Evolutionary conservation across 30 jellyfish, hydroid and myxozoan genomes (phyloP).

Genomic region (Cassiopea xamachana): DNA sequence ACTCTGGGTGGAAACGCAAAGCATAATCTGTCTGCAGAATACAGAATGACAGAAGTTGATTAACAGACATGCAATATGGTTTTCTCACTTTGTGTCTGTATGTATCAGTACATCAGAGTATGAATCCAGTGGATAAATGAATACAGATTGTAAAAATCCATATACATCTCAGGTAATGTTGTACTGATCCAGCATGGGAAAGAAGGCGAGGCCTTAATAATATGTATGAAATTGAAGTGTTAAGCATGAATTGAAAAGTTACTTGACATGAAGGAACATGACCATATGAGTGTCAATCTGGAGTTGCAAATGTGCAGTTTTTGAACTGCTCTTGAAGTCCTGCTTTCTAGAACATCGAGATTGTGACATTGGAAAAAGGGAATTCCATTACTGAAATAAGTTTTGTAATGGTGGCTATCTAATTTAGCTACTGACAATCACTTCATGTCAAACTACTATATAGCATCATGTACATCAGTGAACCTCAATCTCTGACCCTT

Average conservation of each 20-base stretch:
- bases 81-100: not conserved
- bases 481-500: too few species aligned
- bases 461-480: too few species aligned
- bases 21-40: not conserved
- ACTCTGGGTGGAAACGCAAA: conserved; percentile 24
- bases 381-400: too few species aligned
- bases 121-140: not conserved
- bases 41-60: not conserved
- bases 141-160: not conserved
- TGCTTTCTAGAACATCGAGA: too few species aligned
- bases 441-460: too few species aligned
- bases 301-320: conserved; percentile 32
- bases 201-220: not conserved
- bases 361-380: too few species aligned
- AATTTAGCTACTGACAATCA: too few species aligned
- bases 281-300: conserved; percentile 55
- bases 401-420: too few species aligned
- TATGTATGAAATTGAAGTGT: not conserved
- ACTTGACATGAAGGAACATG: conserved; percentile 60
- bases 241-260: not conserved
- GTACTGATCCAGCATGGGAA: too few species aligned
- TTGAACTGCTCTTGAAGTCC: too few species aligned
- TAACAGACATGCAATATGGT: not conserved
- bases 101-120: not conserved
- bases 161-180: too few species aligned